phyloP scores from a whole-genome alignment of 2,797 vertebrate genomes.

The Paratrypauchen microcephalus region DNA sequence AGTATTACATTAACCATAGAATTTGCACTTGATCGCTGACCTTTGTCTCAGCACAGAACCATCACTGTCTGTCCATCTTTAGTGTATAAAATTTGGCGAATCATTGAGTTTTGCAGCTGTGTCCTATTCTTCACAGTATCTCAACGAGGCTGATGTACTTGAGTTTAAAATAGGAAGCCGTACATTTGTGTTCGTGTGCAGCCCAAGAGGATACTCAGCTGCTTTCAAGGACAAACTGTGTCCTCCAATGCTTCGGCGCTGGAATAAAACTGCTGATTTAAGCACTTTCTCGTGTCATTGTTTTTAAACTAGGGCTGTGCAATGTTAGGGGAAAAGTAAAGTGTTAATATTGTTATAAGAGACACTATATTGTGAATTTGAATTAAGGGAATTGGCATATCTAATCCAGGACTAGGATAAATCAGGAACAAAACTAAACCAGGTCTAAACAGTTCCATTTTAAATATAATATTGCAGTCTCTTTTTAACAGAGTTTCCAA shows the following conservation, averaged over 20 bases:
- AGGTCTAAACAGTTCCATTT: not conserved
- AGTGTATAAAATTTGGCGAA: not conserved
- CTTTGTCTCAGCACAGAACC: not conserved
- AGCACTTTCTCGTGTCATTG: conserved; percentile 34
- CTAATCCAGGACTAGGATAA: not conserved
- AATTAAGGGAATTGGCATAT: not conserved
- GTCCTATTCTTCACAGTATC: not conserved
- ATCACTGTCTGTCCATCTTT: not conserved
- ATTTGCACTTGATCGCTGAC: not conserved
- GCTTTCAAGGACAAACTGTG: conserved; percentile 45
- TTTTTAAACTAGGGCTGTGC: conserved; percentile 11
- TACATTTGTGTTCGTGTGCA: conserved; percentile 13
- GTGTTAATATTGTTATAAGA: not conserved
- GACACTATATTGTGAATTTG: not conserved
- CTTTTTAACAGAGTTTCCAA: too few species aligned
- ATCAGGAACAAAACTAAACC: not conserved
- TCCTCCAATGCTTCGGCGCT: conserved; percentile 43
- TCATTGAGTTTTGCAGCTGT: not conserved
- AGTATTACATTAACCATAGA: not conserved
- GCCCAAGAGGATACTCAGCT: conserved; percentile 27
- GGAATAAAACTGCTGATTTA: conserved; percentile 44
- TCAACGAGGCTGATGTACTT: not conserved
- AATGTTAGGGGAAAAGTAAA: not conserved
- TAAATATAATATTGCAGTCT: too few species aligned
- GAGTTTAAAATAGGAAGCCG: conserved; percentile 8